A percentile compares a stretch with the other conserved stretches of the same genome.
Conservation (phyloP, 1,140 invertebrate species). For the Medauroidea extradentata region DNA sequence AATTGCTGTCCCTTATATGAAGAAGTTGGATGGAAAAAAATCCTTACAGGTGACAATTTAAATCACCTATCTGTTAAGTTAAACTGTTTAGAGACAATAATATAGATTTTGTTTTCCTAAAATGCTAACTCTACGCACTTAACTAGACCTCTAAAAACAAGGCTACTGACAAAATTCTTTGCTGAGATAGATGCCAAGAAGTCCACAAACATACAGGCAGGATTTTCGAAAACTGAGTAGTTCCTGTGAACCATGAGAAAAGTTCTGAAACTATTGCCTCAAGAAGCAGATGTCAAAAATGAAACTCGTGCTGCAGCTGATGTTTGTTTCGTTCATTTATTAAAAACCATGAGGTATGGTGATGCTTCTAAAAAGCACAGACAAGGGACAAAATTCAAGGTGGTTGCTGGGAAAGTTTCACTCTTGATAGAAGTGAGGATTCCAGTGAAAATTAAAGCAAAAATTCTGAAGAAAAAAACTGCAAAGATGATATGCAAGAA, state of each 20-base stretch:
- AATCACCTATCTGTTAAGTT: conserved; percentile 18
- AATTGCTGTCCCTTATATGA: conserved; percentile 13
- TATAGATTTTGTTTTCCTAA: conserved; percentile 20
- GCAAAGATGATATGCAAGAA: too few species aligned
- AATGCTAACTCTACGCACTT: too few species aligned
- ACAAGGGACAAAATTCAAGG: conserved; percentile 10
- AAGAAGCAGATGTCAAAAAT: conserved; percentile 4
- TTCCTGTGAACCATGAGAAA: too few species aligned
- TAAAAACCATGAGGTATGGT: conserved; percentile 13
- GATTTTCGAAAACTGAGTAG: too few species aligned
- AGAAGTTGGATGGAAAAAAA: conserved; percentile 13
- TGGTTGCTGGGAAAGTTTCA: conserved; percentile 13
- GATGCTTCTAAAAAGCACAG: conserved; percentile 9
- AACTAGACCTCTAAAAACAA: not conserved
- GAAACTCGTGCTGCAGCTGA: conserved; percentile 7
- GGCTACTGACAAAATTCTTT: too few species aligned
- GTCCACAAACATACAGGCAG: too few species aligned
- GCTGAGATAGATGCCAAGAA: too few species aligned
- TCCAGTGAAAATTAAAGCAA: too few species aligned
- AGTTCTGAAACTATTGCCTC: not conserved
- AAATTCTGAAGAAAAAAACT: too few species aligned
- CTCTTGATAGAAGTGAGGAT: not conserved
- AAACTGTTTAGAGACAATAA: conserved; percentile 18
- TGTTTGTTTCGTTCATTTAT: conserved; percentile 10
- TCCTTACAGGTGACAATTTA: not conserved